A percentile compares a stretch with the other conserved stretches of the same genome.
Evolutionary conservation across 2,797 vertebrate genomes (phyloP).

Genomic region (Pantherophis alleghaniensis): DNA sequence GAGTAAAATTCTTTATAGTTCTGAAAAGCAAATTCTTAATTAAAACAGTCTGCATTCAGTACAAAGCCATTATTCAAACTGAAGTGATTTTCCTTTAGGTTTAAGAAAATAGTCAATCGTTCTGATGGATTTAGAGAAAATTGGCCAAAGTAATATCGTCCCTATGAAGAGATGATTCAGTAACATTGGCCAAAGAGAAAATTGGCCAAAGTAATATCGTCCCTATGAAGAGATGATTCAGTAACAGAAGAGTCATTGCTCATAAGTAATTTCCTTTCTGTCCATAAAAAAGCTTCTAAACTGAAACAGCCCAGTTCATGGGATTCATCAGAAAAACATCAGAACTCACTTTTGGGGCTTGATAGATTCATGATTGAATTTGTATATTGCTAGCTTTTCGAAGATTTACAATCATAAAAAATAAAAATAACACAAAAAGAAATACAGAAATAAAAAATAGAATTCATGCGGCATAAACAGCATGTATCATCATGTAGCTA

Average conservation of each 20-base stretch:
- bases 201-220: background rate
- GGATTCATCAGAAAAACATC: too few relatives aligned
- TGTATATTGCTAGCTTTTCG: too few relatives aligned
- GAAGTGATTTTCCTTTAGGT: background rate
- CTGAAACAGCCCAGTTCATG: background rate
- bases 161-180: background rate
- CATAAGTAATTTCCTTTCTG: background rate
- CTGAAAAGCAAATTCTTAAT: background rate
- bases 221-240: background rate
- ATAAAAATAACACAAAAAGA: too few relatives aligned
- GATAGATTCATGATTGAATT: too few relatives aligned
- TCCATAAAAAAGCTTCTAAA: background rate
- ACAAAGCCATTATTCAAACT: background rate
- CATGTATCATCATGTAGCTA: too few relatives aligned
- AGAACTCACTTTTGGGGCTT: too few relatives aligned
- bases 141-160: background rate
- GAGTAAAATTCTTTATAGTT: background rate
- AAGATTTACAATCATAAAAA: too few relatives aligned
- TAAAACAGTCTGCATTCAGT: background rate
- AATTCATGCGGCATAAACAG: too few relatives aligned
- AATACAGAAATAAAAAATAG: too few relatives aligned
- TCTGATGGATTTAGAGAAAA: background rate
- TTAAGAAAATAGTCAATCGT: background rate
- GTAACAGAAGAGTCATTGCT: background rate
- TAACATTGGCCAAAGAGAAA: background rate